A percentile compares a stretch with the other conserved stretches of the same genome.
These are phyloP conservation scores for Avahi laniger DNA, from an alignment of 2,797 vertebrate species.

Conservation along the genomic window DNA sequence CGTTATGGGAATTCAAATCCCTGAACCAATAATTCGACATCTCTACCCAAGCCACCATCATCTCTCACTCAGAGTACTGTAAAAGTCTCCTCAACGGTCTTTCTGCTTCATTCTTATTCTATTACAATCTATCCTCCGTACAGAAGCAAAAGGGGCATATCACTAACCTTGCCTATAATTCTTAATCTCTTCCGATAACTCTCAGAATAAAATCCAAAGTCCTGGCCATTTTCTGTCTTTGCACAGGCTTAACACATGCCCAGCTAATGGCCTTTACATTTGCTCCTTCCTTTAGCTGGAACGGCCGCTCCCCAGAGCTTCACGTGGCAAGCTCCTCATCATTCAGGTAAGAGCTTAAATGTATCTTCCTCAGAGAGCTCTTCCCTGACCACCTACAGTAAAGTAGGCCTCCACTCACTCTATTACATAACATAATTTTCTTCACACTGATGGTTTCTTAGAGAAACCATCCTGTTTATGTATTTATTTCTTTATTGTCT, in stretches of 20 bases:
- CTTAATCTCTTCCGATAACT: not conserved
- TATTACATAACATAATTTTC: not conserved
- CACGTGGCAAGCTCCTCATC: not conserved
- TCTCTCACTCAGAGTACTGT: not conserved
- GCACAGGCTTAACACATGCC: not conserved
- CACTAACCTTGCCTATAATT: not conserved
- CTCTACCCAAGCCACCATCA: not conserved
- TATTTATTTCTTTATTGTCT: not conserved
- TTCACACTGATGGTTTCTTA: not conserved
- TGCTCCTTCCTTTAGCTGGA: not conserved
- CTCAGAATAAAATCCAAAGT: not conserved
- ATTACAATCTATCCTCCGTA: not conserved
- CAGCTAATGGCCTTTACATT: not conserved
- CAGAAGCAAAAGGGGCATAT: not conserved
- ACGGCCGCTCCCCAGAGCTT: not conserved
- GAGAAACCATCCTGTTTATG: not conserved
- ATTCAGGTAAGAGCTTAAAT: not conserved
- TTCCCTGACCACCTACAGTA: not conserved
- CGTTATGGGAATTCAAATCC: not conserved
- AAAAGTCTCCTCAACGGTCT: not conserved
- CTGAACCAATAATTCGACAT: not conserved
- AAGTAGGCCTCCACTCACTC: not conserved
- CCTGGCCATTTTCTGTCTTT: not conserved
- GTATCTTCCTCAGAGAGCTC: not conserved
- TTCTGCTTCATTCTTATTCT: not conserved